Evolutionary conservation across 2,797 vertebrate species (phyloP).

Genomic region (Urosaurus nigricauda): DNA sequence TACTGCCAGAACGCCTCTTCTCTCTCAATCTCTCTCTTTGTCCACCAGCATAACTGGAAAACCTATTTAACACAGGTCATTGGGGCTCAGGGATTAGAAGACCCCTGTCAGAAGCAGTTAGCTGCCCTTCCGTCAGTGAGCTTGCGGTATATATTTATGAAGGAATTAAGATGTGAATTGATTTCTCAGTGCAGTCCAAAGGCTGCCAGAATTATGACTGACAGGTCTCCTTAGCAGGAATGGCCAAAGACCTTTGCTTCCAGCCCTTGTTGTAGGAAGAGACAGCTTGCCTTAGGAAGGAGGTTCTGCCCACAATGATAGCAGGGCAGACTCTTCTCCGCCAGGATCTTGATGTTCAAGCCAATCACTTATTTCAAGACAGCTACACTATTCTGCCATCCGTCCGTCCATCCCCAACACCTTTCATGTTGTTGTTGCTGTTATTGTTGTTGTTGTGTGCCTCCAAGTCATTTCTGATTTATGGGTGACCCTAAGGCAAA

Average conservation of each 20-base stretch:
- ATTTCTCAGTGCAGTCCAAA: background rate
- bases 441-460: no score
- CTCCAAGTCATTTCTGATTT: no score
- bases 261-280: no score
- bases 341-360: background rate
- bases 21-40: no score
- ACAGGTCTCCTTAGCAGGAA: slow-evolving; percentile 1
- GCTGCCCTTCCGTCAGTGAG: background rate
- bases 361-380: background rate
- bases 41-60: slow-evolving; percentile 16
- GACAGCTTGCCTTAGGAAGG: background rate
- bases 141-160: background rate
- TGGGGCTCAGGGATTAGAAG: background rate
- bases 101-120: slow-evolving; percentile 31
- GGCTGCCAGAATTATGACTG: background rate
- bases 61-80: slow-evolving; percentile 14
- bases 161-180: slow-evolving; percentile 29
- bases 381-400: background rate
- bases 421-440: background rate
- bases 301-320: background rate
- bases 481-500: no score
- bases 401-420: background rate
- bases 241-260: background rate
- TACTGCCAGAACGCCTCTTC: background rate
- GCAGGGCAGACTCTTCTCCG: background rate